Evolutionary conservation across 1,140 invertebrate species (phyloP).

Genomic region (Eurosta solidaginis): DNA sequence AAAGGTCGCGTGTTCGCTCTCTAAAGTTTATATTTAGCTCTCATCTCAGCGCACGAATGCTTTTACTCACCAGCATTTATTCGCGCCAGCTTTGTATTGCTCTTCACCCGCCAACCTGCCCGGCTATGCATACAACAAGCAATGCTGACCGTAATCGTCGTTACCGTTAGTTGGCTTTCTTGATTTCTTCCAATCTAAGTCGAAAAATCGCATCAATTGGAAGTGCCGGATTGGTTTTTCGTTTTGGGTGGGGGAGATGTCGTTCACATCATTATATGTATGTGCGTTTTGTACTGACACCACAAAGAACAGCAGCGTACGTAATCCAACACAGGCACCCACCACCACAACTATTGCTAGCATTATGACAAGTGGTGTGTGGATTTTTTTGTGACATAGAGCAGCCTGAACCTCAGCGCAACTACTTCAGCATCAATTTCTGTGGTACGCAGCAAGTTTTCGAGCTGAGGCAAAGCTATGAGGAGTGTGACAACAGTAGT

Average conservation of each 20-base stretch:
- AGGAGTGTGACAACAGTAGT: constrained; percentile 10
- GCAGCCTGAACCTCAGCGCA: neutral
- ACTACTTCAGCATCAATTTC: neutral
- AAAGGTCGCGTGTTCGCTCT: constrained; percentile 32
- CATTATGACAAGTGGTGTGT: neutral
- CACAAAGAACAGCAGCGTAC: neutral
- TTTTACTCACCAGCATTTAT: neutral
- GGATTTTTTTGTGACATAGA: neutral
- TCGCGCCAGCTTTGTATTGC: neutral
- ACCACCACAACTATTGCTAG: neutral
- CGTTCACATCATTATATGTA: neutral
- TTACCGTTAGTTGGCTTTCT: constrained; percentile 41
- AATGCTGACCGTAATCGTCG: constrained; percentile 32
- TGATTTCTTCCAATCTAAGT: constrained; percentile 52
- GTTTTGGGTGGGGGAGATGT: constrained; percentile 27
- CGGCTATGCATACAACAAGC: constrained; percentile 19
- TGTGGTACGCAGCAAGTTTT: neutral
- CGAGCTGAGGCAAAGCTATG: too few species aligned
- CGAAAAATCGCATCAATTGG: constrained; percentile 51
- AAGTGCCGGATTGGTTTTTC: constrained; percentile 38
- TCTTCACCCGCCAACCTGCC: neutral
- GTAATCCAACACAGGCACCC: neutral
- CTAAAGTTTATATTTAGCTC: neutral
- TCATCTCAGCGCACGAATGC: neutral
- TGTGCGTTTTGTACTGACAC: neutral